Base-by-base conservation (phyloP, 2,888 invertebrate genomes). In the Acronicta alni region DNA sequence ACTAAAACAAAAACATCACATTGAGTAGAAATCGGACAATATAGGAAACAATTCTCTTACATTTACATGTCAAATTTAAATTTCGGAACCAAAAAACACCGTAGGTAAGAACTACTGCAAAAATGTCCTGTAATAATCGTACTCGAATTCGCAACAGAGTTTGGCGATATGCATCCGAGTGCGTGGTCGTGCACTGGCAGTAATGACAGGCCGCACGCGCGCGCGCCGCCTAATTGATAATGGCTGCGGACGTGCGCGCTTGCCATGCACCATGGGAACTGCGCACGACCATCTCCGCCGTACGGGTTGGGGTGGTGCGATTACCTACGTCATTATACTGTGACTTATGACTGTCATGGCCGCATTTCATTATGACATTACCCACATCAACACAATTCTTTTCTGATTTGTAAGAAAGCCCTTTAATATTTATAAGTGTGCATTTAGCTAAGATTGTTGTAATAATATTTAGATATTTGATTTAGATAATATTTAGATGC, bases 171-270 rank as follows among this genome's bases (percentile, higher is more conserved):
- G 86, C 86, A 52, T 58, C 79, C 70, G 66, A 68, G 86, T 90
- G 90, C 91, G 91, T 89, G 84, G 85, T 90, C 91, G 90, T 91
- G 91, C 89, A 83, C 87, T 71, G 72, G 82, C 83, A 69, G 86
- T 89, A 93, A 93, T 92, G 92, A 92, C 93, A 90, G 90, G 89
- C 88, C 91, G 91, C 92, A 92, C 91, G 92, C 91, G 90, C 89
- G 86, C 83, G 88, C 86, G 79, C 83, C 88, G 87, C 85, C 91
- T 94, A 92, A 94, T 93, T 93, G 93, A 93, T 93, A 93, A 93
- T 92, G 89, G 89, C 79, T 81, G 86, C 79, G 85, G 88, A 91
- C 89, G 88, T 88, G 91, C 89, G 87, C 89, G 85, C 81, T 77
- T 82, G 72, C 80, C 85, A 74, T 84, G 84, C 81, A 79, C 85